These are phyloP conservation scores for Coluber constrictor DNA, from an alignment of 2,797 vertebrate genomes.

Conservation along the genomic window DNA sequence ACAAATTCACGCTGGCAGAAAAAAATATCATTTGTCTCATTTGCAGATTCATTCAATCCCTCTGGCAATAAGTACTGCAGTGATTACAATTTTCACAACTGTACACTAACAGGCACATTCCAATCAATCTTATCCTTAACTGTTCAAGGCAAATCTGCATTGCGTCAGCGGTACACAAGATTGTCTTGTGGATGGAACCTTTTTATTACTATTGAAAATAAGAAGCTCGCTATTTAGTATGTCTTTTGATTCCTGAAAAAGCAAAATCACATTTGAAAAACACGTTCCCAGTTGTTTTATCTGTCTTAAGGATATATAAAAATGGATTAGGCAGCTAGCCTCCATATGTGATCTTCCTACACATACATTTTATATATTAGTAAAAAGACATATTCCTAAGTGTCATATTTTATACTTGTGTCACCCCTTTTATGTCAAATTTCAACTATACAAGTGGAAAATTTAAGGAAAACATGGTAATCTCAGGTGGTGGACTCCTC, in stretches of 20 bases:
- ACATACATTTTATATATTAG: neutral
- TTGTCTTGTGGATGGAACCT: neutral
- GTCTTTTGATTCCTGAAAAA: neutral
- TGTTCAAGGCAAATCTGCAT: conserved; percentile 26
- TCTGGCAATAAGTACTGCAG: conserved; percentile 44
- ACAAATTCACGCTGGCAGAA: conserved; percentile 50
- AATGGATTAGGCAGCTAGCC: neutral
- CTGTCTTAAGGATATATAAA: neutral
- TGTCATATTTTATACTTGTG: conserved; percentile 1
- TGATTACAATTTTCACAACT: conserved; percentile 40
- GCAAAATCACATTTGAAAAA: neutral
- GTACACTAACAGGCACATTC: conserved; percentile 38
- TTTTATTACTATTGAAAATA: neutral
- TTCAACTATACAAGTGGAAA: neutral
- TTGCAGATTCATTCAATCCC: conserved; percentile 34
- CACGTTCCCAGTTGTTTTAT: neutral
- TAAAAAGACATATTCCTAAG: conserved; percentile 6
- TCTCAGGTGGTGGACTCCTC: neutral
- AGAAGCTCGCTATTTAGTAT: conserved; percentile 1
- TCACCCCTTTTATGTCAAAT: neutral
- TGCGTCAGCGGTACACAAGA: conserved; percentile 9
- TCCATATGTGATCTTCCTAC: conserved; percentile 11
- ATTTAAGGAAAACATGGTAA: neutral
- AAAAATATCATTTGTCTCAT: conserved; percentile 51
- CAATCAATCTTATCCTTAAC: conserved; percentile 46